Percentiles rank a stretch among this genome's conserved stretches.
Evolutionary conservation across 2,888 invertebrate species (phyloP).

Genomic region (Amaurobius ferox): DNA sequence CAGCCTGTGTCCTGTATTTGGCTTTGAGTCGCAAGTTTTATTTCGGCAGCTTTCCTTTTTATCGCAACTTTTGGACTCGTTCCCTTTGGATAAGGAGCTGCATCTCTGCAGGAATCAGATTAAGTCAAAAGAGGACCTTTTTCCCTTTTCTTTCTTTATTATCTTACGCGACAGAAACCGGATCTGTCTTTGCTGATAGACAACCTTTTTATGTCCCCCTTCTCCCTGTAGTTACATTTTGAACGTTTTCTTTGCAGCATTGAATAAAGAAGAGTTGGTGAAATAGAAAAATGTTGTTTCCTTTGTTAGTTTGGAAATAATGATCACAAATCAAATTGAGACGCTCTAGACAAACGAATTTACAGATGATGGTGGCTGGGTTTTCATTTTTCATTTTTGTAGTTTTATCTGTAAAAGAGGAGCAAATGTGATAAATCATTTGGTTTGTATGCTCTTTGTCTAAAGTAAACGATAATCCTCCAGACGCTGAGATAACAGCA

Average conservation of each 20-base stretch:
- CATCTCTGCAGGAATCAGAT: slow-evolving; percentile 51
- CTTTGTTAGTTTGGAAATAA: slow-evolving; percentile 44
- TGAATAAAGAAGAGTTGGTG: slow-evolving; percentile 19
- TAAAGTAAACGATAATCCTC: slow-evolving; percentile 17
- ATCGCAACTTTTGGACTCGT: slow-evolving; percentile 36
- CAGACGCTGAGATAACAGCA: not conserved
- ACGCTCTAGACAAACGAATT: slow-evolving; percentile 22
- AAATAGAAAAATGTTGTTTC: slow-evolving; percentile 17
- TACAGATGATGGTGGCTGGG: not conserved
- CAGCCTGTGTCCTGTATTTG: slow-evolving; percentile 34
- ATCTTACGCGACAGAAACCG: slow-evolving; percentile 29
- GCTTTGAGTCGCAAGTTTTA: slow-evolving; percentile 13
- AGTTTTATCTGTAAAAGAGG: slow-evolving; percentile 25
- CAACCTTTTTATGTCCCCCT: slow-evolving; percentile 30
- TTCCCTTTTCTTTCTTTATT: slow-evolving; percentile 33
- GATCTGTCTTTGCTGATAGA: slow-evolving; percentile 59
- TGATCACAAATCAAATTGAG: slow-evolving; percentile 22
- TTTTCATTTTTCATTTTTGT: slow-evolving; percentile 22
- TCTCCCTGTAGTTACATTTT: slow-evolving; percentile 16
- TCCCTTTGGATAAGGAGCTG: slow-evolving; percentile 36
- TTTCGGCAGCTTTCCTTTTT: slow-evolving; percentile 27
- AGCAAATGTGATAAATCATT: slow-evolving; percentile 30
- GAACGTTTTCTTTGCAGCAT: slow-evolving; percentile 11
- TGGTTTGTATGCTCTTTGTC: slow-evolving; percentile 7
- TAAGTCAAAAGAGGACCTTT: slow-evolving; percentile 33